A percentile compares a stretch with the other conserved stretches of the same genome.
Conservation (phyloP, 2,113 vertebrate species). For the Galeopterus variegatus region DNA sequence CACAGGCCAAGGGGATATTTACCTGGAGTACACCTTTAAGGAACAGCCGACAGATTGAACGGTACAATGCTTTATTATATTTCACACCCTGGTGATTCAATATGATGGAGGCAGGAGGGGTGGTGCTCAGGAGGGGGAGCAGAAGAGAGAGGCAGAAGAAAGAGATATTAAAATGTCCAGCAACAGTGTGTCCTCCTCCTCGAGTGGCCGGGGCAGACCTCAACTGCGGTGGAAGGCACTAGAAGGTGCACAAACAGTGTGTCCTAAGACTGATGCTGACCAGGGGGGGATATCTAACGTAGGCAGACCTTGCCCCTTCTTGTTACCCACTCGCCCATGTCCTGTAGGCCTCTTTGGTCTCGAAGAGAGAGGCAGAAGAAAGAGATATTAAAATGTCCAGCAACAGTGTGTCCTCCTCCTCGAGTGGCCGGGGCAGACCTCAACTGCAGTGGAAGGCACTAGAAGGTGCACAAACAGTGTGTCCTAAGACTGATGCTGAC, state of each 20-base stretch:
- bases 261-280: neutral
- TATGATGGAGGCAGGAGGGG: conserved; percentile 87
- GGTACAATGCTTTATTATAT: conserved; percentile 99
- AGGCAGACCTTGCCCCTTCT: neutral
- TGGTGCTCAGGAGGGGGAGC: conserved; percentile 82
- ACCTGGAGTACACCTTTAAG: conserved; percentile 97
- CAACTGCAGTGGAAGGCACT: conserved; percentile 32
- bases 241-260: neutral
- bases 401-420: conserved; percentile 4
- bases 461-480: neutral
- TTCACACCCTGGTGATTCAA: conserved; percentile 97
- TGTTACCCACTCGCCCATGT: neutral
- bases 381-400: conserved; percentile 73
- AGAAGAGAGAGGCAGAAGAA: conserved; percentile 73
- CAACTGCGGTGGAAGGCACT: conserved; percentile 31
- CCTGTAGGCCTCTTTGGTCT: neutral
- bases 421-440: neutral
- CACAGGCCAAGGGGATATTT: conserved; percentile 96
- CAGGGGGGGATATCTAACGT: neutral
- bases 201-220: neutral
- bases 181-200: conserved; percentile 4
- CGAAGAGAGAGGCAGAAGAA: conserved; percentile 72
- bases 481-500: neutral
- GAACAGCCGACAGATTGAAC: conserved; percentile 96
- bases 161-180: conserved; percentile 73